Percentiles rank a stretch among this genome's conserved stretches.
Evolutionary conservation across 2,888 invertebrate genomes (phyloP).

Genomic region (Torymus texanus): DNA sequence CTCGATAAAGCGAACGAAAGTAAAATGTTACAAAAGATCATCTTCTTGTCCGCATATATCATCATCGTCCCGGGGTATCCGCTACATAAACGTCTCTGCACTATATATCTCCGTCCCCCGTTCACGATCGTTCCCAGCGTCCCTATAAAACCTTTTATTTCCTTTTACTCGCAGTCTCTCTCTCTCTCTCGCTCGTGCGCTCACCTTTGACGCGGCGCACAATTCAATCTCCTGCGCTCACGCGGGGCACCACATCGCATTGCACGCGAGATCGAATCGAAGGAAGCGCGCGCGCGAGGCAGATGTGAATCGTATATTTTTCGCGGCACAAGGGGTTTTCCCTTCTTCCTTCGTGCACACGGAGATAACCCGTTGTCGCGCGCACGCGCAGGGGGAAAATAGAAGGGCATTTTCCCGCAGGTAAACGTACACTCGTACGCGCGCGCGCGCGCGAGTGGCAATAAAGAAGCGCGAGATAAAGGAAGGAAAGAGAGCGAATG

Average conservation of each 20-base stretch:
- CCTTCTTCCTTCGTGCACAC: neutral
- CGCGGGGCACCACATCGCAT: neutral
- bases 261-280: conserved; percentile 4
- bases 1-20: conserved; percentile 21
- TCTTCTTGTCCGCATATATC: conserved; percentile 23
- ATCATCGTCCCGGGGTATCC: conserved; percentile 5
- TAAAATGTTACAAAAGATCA: conserved; percentile 23
- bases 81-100: conserved; percentile 10
- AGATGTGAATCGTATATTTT: conserved; percentile 49
- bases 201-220: conserved; percentile 24
- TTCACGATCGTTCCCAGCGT: conserved; percentile 12
- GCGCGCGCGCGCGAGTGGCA: neutral
- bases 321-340: conserved; percentile 27
- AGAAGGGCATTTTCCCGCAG: conserved; percentile 35
- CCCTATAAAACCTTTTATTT: conserved; percentile 24
- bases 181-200: neutral
- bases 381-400: conserved; percentile 3
- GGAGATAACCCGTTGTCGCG: conserved; percentile 47
- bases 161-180: conserved; percentile 20
- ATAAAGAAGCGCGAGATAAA: conserved; percentile 23
- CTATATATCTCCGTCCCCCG: conserved; percentile 30
- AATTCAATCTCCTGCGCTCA: conserved; percentile 35
- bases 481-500: neutral
- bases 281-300: neutral
- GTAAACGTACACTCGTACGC: conserved; percentile 9